Evolutionary conservation across 2,888 invertebrate species (phyloP), one percentile per base, ranked within the genome.

Genomic region (Drosophila prolongata): DNA sequence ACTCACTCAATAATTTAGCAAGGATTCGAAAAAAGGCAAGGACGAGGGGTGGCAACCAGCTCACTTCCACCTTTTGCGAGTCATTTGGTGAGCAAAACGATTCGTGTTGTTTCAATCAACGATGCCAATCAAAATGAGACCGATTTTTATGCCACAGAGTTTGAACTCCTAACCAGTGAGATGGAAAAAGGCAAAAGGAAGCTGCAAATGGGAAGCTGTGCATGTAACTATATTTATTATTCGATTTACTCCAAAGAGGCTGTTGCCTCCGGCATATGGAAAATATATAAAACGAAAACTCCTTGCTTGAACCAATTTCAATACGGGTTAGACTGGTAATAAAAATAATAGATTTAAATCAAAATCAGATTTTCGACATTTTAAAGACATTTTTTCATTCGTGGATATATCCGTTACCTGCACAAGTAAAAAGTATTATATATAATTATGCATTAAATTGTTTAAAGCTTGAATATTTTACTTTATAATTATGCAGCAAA

Each of bases 101-200:
- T 77, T 79, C 87, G 89, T 87, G 87, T 80, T 87, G 80, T 89
- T 90, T 89, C 89, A 78, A 80, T 87, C 89, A 90, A 90, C 89
- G 90, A 90, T 84, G 90, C 90, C 89, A 90, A 90, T 90, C 90
- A 88, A 89, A 78, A 78, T 84, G 67, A 68, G 67, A 78, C 77
- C 60, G 79, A 79, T 87, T 86, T 85, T 86, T 77, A 54, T 66
- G 54, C 54, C 67, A 66, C 67, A 66, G 34, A 66, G 55, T 43
- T 47, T 61, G 62, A 47, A 40, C n/a, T 66, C 37, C 66, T 66
- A 65, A 70, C 35, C 50, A 34, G 40, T 5, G 24, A 30, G 49
- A 24, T 13, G 46, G 56, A n/a, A 47, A 67, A 6, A 30, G 27
- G 38, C 19, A 38, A 44, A 47, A 19, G 24, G 24, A 10, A 14